Evolutionary conservation across 2,797 vertebrate genomes (phyloP).

Genomic region (Crenuchus spilurus): DNA sequence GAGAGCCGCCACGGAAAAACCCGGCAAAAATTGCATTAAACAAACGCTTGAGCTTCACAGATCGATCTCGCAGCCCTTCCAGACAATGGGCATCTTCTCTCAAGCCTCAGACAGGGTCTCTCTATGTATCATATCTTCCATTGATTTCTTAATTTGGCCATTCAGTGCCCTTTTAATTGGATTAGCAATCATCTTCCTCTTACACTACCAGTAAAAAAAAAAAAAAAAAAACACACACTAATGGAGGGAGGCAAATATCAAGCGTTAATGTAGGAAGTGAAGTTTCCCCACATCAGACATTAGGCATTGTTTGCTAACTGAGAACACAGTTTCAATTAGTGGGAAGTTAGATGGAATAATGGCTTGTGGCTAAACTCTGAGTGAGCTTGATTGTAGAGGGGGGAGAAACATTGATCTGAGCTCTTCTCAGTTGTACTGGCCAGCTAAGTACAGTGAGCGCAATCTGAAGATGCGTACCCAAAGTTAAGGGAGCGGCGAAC

Average conservation of each 20-base stretch:
- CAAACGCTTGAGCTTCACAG: constrained; percentile 64
- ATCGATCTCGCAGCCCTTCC: constrained; percentile 56
- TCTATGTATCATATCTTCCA: constrained; percentile 59
- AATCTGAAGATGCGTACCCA: constrained; percentile 77
- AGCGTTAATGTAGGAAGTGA: constrained; percentile 46
- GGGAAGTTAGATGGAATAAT: constrained; percentile 27
- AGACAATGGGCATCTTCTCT: constrained; percentile 50
- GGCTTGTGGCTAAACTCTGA: constrained; percentile 29
- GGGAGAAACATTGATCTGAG: not conserved
- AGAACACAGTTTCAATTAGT: constrained; percentile 39
- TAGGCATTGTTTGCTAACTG: constrained; percentile 42
- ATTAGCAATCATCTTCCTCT: constrained; percentile 57
- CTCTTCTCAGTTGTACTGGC: not conserved
- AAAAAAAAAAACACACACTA: constrained; percentile 27
- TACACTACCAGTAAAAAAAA: constrained; percentile 50
- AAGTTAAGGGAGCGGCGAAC: constrained; percentile 91
- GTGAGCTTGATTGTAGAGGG: not conserved
- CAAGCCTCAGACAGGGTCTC: constrained; percentile 33
- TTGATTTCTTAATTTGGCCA: constrained; percentile 60
- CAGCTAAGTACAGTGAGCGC: not conserved
- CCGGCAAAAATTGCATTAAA: constrained; percentile 75
- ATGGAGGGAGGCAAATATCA: constrained; percentile 41
- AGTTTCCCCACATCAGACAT: constrained; percentile 43
- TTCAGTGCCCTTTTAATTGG: constrained; percentile 59
- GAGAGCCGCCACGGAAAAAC: constrained; percentile 46